A percentile compares a stretch with the other conserved stretches of the same genome.
Evolutionary conservation across 2,888 invertebrate genomes (phyloP).

Genomic region (Sialis fuliginosa): DNA sequence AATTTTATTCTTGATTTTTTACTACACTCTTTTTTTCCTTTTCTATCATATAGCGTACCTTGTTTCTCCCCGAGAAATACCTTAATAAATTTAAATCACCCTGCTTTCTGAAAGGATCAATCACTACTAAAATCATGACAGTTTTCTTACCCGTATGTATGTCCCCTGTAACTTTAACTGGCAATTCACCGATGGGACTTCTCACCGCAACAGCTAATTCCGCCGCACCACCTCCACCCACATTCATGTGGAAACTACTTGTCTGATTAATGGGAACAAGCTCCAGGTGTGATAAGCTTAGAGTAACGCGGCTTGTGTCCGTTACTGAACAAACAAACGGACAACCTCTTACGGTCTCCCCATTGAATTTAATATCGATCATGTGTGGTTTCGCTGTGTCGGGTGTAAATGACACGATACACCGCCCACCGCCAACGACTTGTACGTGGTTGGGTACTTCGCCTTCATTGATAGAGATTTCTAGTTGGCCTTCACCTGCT

Average conservation of each 20-base stretch:
- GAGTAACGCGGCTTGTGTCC: conserved; percentile 56
- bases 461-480: conserved; percentile 98
- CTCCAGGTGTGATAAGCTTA: conserved; percentile 59
- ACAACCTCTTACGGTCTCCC: conserved; percentile 80
- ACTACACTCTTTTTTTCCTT: too few species aligned
- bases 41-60: too few species aligned
- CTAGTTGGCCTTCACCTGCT: conserved; percentile 96
- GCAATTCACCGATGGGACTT: conserved; percentile 71
- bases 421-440: conserved; percentile 88
- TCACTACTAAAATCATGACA: too few species aligned
- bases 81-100: too few species aligned
- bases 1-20: too few species aligned
- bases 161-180: conserved; percentile 77
- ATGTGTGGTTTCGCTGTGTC: conserved; percentile 79
- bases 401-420: conserved; percentile 86
- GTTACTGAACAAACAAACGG: conserved; percentile 77
- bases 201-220: conserved; percentile 79
- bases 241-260: conserved; percentile 62
- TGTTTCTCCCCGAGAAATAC: too few species aligned
- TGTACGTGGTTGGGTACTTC: conserved; percentile 97
- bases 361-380: conserved; percentile 92
- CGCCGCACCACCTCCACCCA: conserved; percentile 57
- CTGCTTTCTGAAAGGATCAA: too few species aligned
- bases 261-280: conserved; percentile 70
- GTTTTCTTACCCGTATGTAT: conserved; percentile 31